Evolutionary conservation across 2,797 vertebrate species (phyloP).

Genomic region (Diplodus sargus): DNA sequence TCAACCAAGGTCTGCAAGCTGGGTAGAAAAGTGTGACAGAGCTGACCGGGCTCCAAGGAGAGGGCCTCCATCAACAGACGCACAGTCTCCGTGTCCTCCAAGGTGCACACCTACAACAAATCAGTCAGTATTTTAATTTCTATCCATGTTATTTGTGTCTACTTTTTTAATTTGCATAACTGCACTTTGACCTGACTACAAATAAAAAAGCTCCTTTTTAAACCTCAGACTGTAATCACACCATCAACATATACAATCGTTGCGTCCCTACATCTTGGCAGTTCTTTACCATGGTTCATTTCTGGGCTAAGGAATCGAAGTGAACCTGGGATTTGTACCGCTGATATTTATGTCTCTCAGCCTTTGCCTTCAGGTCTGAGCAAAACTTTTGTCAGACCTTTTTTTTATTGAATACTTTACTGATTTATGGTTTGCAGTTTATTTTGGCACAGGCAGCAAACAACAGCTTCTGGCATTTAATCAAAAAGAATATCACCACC

Average conservation of each 20-base stretch:
- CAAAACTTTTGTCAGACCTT: not conserved
- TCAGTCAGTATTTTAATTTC: not conserved
- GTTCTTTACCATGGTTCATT: slow-evolving; percentile 12
- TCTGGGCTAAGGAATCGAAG: slow-evolving; percentile 1
- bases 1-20: slow-evolving; percentile 62
- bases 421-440: not conserved
- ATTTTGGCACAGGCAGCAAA: not conserved
- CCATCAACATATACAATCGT: no score
- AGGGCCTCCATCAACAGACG: slow-evolving; percentile 55
- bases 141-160: no score
- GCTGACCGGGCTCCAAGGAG: slow-evolving; percentile 67
- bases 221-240: no score
- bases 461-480: slow-evolving; percentile 10
- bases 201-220: no score
- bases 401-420: not conserved
- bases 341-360: not conserved
- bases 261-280: not conserved
- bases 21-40: slow-evolving; percentile 77
- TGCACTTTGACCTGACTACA: no score
- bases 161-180: no score
- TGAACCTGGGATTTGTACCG: not conserved
- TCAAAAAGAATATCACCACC: slow-evolving; percentile 2
- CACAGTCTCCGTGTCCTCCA: slow-evolving; percentile 70
- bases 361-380: not conserved
- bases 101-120: slow-evolving; percentile 76